Evolutionary conservation across 2,888 invertebrate genomes (phyloP).

Genomic region (Rhamphomyia laevipes): DNA sequence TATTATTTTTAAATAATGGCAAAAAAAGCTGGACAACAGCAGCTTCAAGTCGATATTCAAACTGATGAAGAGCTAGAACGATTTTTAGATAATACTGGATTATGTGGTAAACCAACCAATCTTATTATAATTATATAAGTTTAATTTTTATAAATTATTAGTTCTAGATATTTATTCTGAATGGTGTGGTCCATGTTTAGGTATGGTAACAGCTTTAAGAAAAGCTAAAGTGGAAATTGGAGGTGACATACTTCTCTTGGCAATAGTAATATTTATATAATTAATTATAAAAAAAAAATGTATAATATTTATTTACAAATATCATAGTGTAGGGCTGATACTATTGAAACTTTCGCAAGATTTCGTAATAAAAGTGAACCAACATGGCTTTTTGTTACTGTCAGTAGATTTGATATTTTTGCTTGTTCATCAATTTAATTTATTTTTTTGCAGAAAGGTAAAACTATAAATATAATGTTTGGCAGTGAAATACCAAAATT

Average conservation of each 20-base stretch:
- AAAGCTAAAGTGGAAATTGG: constrained; percentile 81
- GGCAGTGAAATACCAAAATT: constrained; percentile 76
- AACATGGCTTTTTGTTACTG: constrained; percentile 78
- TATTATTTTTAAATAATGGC: too few relatives aligned
- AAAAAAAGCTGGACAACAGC: constrained; percentile 65
- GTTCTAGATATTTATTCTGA: constrained; percentile 81
- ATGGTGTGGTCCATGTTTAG: constrained; percentile 84
- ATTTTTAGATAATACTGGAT: constrained; percentile 60
- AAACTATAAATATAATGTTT: constrained; percentile 64
- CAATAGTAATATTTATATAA: too few relatives aligned
- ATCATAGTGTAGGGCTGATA: constrained; percentile 52
- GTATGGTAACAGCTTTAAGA: constrained; percentile 72
- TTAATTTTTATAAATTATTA: too few relatives aligned
- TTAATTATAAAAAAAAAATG: too few relatives aligned
- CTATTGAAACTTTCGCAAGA: constrained; percentile 56
- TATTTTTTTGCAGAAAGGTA: constrained; percentile 57
- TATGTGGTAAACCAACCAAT: constrained; percentile 47
- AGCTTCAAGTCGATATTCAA: constrained; percentile 67
- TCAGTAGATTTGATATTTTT: constrained; percentile 37
- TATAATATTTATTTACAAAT: too few relatives aligned
- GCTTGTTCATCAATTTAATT: background rate
- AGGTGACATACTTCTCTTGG: constrained; percentile 65
- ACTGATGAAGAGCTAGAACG: constrained; percentile 79
- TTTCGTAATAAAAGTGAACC: constrained; percentile 79
- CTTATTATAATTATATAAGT: too few relatives aligned